Conservation (phyloP, 2,113 vertebrate species). For the Tychaedon coryphoeus region DNA sequence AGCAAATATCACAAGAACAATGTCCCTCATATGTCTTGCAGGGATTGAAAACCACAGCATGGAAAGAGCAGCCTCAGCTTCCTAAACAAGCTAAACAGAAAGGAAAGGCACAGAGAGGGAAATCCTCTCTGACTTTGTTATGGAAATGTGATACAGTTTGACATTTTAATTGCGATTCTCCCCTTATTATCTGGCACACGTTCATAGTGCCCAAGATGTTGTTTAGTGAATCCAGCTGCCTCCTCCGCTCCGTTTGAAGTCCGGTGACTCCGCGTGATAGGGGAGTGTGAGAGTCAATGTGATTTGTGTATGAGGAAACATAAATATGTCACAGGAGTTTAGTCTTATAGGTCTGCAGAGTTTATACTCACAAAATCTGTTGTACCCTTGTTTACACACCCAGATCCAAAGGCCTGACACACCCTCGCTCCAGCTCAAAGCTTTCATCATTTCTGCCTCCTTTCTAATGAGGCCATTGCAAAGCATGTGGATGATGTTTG, state of each 20-base stretch:
- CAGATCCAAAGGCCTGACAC: conserved; percentile 63
- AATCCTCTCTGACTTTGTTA: conserved; percentile 72
- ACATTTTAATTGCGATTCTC: conserved; percentile 73
- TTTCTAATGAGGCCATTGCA: conserved; percentile 5
- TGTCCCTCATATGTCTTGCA: conserved; percentile 15
- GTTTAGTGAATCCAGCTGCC: conserved; percentile 75
- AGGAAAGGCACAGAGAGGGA: conserved; percentile 58
- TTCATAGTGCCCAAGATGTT: conserved; percentile 67
- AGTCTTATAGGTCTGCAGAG: conserved; percentile 70
- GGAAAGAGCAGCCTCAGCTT: conserved; percentile 44
- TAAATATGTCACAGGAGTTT: conserved; percentile 76
- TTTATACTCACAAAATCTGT: conserved; percentile 70
- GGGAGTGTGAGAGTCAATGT: conserved; percentile 73
- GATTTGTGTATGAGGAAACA: conserved; percentile 73
- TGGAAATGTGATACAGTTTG: conserved; percentile 71
- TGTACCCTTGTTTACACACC: conserved; percentile 71
- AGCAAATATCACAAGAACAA: conserved; percentile 46
- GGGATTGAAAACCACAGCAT: conserved; percentile 24
- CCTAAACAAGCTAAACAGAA: conserved; percentile 61
- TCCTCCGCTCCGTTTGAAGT: conserved; percentile 63
- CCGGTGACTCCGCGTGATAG: conserved; percentile 57
- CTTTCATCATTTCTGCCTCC: conserved; percentile 43
- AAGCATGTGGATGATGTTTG: conserved; percentile 60
- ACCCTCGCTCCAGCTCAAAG: conserved; percentile 22
- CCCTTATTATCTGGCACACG: conserved; percentile 68